Evolutionary conservation across 2,888 invertebrate genomes (phyloP), one percentile per base, ranked within the genome.

Genomic region (Drosophila meridiana): DNA sequence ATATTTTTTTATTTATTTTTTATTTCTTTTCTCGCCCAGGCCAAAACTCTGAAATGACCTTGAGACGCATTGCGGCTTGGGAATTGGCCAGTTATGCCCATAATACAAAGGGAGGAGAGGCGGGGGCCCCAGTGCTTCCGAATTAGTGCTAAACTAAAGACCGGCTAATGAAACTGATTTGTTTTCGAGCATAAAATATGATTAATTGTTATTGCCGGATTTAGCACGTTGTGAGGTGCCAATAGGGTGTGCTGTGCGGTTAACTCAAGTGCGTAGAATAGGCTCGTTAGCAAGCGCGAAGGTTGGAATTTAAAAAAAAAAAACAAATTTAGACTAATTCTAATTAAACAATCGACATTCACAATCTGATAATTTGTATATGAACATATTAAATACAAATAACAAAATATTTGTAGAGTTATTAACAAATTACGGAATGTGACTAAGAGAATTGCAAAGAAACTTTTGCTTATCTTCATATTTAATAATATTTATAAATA

Each of bases 101-200:
- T 48, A 30, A 28, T 20, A 11, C 1, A 26, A 47, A 30, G 42
- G 42, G 50, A 60, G 28, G 2, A 6, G 32, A 14, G 20, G 28
- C 9, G 56, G 56, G 57, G 32, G 38, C 40, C 45, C 53, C 36
- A 60, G 47, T 58, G 81, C 87, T 82, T 83, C 87, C 82, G 84
- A 82, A 87, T 83, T 83, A 69, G 61, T 47, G 66, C 52, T 63
- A 72, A 62, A 48, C 66, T 69, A 70, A 83, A 69, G 50, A 62
- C 57, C 48, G 36, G 78, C 58, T 82, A 69, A 74, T 87, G 48
- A 62, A 67, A 50, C 59, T 36, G 45, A 50, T 67, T 78, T 78
- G 62, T 73, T 60, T 63, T 52, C 55, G 50, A 38, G 28, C 55
- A 47, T 52, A 36, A 47, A 67, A 43, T 57, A 57, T 78, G 74